Evolutionary conservation across 2,888 invertebrate species (phyloP).

Genomic region (Capitulum mitella): DNA sequence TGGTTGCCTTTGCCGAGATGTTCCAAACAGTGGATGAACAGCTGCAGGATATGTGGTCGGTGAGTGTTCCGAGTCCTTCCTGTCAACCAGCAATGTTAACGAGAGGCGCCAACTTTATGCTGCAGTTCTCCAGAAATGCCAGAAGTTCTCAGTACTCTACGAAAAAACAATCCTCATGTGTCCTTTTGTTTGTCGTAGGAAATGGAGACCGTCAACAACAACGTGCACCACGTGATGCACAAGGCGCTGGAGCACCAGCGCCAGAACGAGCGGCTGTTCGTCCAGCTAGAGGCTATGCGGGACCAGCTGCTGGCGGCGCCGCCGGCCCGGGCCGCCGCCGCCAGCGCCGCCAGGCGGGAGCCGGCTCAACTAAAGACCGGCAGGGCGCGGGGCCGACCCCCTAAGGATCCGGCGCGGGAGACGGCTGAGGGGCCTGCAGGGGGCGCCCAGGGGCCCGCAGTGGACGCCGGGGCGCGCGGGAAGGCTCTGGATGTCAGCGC

Average conservation of each 20-base stretch:
- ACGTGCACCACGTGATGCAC: constrained; percentile 1
- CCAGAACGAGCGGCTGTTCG: constrained; percentile 2
- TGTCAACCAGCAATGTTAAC: no score
- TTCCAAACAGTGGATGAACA: constrained; percentile 7
- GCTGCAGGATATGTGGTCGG: not conserved
- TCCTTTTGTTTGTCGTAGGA: not conserved
- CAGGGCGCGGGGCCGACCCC: no score
- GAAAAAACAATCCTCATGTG: no score
- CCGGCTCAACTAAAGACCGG: no score
- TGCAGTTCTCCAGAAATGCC: no score
- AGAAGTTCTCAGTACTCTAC: no score
- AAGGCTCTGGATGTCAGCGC: not conserved
- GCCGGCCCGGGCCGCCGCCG: not conserved
- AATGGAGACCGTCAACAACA: not conserved
- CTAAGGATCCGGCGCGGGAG: no score
- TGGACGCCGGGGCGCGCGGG: no score
- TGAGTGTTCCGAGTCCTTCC: not conserved
- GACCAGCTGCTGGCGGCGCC: not conserved
- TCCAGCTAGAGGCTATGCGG: not conserved
- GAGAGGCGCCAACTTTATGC: no score
- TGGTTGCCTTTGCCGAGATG: not conserved
- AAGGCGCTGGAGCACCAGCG: not conserved
- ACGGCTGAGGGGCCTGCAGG: no score
- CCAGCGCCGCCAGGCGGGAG: not conserved
- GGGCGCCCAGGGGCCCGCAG: no score